Evolutionary conservation across 2,113 vertebrate genomes (phyloP), one percentile per base, ranked within the genome.

Genomic region (Pedetes capensis): DNA sequence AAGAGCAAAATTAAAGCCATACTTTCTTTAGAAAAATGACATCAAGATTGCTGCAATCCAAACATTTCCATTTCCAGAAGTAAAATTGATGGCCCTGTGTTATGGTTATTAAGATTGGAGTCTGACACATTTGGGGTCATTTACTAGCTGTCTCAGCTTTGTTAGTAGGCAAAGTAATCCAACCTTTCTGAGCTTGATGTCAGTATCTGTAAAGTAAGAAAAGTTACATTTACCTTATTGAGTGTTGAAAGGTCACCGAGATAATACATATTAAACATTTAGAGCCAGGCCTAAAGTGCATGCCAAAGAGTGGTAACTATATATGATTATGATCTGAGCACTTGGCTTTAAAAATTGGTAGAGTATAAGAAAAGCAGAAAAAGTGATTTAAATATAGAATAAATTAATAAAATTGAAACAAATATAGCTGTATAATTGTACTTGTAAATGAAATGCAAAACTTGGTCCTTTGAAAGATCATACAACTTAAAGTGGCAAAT

Each of bases 1-100:
- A 87, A 87, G 12, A 75, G 55, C 39, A 57, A 89, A 89, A 49
- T 37, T 42, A 3, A 0, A 80, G 0, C 75, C 51, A 51, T 2
- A 88, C 49, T 55, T 53, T 79, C 49, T 93, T 89, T 82, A 90
- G 76, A 84, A 96, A 74, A 85, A n/a, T 47, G 42, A 53, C 27
- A 61, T 25, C 69, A 82, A 90, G 37, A 91, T 64, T 72, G 39
- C 44, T 87, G 0, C 87, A 76, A 72, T 44, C 14, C 2, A 82
- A 37, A 87, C 11, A 71, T 1, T 90, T 95, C 27, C 55, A 0
- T 57, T 68, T 64, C 13, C 8, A 89, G 49, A 88, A 71, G 55
- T 76, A 94, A 53, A 86, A 64, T 82, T 81, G 22, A 8, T 81
- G 39, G 23, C 53, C 53, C 63, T 85, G 34, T 32, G 2, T 76